These are phyloP conservation scores for Mirza zaza DNA, from an alignment of 2,113 vertebrate species.

Conservation along the genomic window DNA sequence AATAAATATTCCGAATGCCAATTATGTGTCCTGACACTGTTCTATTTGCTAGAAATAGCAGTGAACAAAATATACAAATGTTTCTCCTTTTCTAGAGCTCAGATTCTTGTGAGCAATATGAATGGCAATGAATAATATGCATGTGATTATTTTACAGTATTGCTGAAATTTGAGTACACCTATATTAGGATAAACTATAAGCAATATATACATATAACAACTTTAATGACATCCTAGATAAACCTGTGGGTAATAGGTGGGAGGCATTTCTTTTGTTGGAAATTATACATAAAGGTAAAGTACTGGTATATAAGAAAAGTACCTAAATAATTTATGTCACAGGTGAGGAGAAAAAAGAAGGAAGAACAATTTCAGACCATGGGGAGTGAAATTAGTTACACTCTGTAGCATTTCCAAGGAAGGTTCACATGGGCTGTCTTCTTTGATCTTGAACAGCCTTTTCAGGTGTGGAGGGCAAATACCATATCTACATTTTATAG, in stretches of 20 bases:
- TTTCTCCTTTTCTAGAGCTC: not conserved
- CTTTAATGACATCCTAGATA: not conserved
- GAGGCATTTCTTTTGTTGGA: not conserved
- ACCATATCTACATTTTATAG: not conserved
- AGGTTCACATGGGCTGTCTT: not conserved
- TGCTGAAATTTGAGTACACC: not conserved
- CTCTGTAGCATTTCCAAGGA: not conserved
- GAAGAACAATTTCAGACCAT: not conserved
- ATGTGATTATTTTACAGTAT: not conserved
- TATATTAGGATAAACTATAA: not conserved
- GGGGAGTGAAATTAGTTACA: not conserved
- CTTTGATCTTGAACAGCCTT: constrained; percentile 11
- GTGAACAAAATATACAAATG: not conserved
- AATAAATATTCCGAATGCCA: not conserved
- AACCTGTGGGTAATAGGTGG: not conserved
- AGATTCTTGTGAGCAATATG: not conserved
- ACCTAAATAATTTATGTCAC: not conserved
- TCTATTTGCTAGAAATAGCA: not conserved
- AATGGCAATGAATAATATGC: not conserved
- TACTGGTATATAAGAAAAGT: not conserved
- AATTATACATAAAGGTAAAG: not conserved
- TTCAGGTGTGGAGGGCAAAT: not conserved
- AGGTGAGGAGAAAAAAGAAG: not conserved
- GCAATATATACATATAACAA: not conserved
- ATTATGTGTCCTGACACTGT: not conserved